Evolutionary conservation across 2,113 vertebrate genomes (phyloP).

Genomic region (Myrmophylax atrothorax): DNA sequence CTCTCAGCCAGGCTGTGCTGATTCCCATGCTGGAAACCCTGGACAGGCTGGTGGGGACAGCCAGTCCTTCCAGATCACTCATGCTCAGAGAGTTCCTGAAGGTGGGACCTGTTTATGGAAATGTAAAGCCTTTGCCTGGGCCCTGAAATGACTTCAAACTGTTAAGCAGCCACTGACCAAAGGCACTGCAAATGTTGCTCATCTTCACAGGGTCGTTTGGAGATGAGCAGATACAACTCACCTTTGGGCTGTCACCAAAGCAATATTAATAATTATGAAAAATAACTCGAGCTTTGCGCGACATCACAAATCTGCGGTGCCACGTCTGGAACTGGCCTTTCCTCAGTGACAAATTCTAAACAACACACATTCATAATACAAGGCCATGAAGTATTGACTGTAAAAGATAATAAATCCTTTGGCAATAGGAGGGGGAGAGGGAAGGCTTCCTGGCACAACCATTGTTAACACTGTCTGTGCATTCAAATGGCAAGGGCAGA

Average conservation of each 20-base stretch:
- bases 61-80: background rate
- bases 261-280: conserved; percentile 39
- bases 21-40: background rate
- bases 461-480: background rate
- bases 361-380: conserved; percentile 1
- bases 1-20: background rate
- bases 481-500: background rate
- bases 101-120: background rate
- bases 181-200: conserved; percentile 1
- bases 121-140: background rate
- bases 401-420: conserved; percentile 46
- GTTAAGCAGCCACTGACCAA: background rate
- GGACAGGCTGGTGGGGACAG: background rate
- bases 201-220: conserved; percentile 19
- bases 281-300: background rate
- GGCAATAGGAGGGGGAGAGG: background rate
- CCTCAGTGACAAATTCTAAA: conserved; percentile 4
- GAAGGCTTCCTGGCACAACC: background rate
- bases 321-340: background rate
- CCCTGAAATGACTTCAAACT: background rate
- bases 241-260: conserved; percentile 30
- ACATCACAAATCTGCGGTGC: background rate
- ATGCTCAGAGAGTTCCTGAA: background rate
- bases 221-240: background rate
- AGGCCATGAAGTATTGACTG: background rate